These are phyloP conservation scores for Tauraco hartlaubi DNA, from an alignment of 2,797 vertebrate genomes.

Conservation along the genomic window DNA sequence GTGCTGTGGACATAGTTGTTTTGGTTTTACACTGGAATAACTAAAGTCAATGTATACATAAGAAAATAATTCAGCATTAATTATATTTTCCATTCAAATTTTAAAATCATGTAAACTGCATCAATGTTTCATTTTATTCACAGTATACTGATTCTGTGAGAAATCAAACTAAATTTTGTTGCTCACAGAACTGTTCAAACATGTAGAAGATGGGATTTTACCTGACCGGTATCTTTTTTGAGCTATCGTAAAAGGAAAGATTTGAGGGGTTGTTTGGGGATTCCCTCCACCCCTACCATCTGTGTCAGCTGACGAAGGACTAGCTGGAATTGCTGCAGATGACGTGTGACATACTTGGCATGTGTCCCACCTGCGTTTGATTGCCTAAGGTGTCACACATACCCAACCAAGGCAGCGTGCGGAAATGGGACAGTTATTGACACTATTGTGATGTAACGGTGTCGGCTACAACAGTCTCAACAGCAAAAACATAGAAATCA, in stretches of 20 bases:
- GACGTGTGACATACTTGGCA: slow-evolving; percentile 45
- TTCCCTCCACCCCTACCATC: not conserved
- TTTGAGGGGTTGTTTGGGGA: not conserved
- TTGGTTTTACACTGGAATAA: not conserved
- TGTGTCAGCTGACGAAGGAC: not conserved
- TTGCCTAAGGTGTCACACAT: slow-evolving; percentile 12
- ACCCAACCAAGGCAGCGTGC: slow-evolving; percentile 18
- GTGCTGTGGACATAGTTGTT: not conserved
- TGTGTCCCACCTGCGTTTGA: slow-evolving; percentile 16
- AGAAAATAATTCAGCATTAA: not conserved
- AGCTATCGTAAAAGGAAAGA: not conserved
- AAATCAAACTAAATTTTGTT: not conserved
- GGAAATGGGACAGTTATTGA: slow-evolving; percentile 43
- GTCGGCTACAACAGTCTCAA: not conserved
- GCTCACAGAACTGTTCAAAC: not conserved
- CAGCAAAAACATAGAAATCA: not conserved
- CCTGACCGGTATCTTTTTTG: not conserved
- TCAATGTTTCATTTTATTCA: not conserved
- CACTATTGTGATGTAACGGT: slow-evolving; percentile 10
- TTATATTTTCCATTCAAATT: not conserved
- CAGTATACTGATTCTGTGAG: not conserved
- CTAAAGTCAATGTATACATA: not conserved
- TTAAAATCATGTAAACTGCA: not conserved
- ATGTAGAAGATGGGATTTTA: slow-evolving; percentile 8
- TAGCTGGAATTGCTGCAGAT: slow-evolving; percentile 55